Percentiles rank a stretch among this genome's conserved stretches.
phyloP scores from a whole-genome alignment of 2,888 invertebrate genomes.

The Ophion ellenae region DNA sequence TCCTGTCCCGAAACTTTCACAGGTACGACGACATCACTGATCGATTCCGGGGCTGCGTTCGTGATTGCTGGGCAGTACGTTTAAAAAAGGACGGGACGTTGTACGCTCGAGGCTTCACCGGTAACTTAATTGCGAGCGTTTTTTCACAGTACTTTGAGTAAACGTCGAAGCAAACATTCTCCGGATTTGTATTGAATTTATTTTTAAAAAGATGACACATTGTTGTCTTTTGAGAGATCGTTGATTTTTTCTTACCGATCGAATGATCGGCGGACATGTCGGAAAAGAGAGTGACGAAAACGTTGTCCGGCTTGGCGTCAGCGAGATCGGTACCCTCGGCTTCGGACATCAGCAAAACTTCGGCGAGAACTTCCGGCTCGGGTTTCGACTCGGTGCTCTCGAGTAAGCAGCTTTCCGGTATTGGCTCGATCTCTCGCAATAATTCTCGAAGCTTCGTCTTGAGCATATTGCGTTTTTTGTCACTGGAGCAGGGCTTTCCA shows the following conservation, averaged over 20 bases:
- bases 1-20: conserved; percentile 49
- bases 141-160: no score
- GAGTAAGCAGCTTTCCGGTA: conserved; percentile 67
- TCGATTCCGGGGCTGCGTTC: conserved; percentile 59
- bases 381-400: conserved; percentile 67
- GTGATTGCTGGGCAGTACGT: conserved; percentile 53
- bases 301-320: conserved; percentile 62
- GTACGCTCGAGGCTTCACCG: no score
- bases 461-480: conserved; percentile 55
- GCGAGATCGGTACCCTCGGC: conserved; percentile 67
- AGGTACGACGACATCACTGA: conserved; percentile 65
- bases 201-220: no score
- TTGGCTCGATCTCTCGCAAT: conserved; percentile 66
- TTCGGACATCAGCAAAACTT: conserved; percentile 71
- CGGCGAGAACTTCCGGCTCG: conserved; percentile 72
- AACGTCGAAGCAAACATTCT: no score
- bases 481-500: conserved; percentile 48
- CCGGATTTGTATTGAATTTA: no score
- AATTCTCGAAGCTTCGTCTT: conserved; percentile 65
- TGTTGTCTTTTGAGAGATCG: background rate
- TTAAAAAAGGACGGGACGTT: background rate
- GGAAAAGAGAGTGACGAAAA: conserved; percentile 70
- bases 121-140: no score
- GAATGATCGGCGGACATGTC: conserved; percentile 58
- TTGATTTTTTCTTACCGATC: conserved; percentile 49